Evolutionary conservation across 2,888 invertebrate species (phyloP).

Genomic region (Leuctra nigra): DNA sequence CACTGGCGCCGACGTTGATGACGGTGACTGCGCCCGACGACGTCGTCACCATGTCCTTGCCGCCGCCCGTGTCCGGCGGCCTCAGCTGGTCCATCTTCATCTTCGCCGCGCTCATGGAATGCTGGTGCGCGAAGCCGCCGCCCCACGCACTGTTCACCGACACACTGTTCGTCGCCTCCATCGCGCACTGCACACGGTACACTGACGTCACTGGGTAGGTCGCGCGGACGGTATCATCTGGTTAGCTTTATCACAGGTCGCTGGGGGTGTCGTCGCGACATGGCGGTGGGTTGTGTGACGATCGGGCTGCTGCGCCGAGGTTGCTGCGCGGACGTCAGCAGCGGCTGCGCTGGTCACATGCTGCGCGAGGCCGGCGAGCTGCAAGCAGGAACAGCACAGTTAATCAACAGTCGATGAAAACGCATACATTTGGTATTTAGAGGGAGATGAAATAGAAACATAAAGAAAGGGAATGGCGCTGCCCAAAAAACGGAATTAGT

Average conservation of each 20-base stretch:
- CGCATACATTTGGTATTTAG: too few relatives aligned
- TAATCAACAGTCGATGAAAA: too few relatives aligned
- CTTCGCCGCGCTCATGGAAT: constrained; percentile 17
- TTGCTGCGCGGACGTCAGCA: neutral
- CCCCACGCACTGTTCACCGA: constrained; percentile 23
- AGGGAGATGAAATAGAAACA: too few relatives aligned
- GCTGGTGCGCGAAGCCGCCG: constrained; percentile 18
- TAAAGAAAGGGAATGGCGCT: too few relatives aligned
- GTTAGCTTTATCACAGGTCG: constrained; percentile 14
- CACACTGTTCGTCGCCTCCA: constrained; percentile 21
- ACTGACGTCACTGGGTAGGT: constrained; percentile 16
- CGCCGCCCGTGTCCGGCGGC: constrained; percentile 20
- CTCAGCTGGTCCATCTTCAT: constrained; percentile 21
- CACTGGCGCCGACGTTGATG: constrained; percentile 24
- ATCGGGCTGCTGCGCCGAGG: neutral
- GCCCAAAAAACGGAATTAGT: too few relatives aligned
- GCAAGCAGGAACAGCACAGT: too few relatives aligned
- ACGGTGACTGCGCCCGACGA: constrained; percentile 32
- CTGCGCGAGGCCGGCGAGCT: too few relatives aligned
- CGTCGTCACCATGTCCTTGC: neutral
- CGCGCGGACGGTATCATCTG: constrained; percentile 24
- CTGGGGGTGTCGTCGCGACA: constrained; percentile 1
- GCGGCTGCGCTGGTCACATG: neutral
- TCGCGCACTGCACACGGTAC: neutral
- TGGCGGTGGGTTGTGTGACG: constrained; percentile 1